Base-by-base conservation (phyloP, 1,140 invertebrate species). In the Drosophila rufa region DNA sequence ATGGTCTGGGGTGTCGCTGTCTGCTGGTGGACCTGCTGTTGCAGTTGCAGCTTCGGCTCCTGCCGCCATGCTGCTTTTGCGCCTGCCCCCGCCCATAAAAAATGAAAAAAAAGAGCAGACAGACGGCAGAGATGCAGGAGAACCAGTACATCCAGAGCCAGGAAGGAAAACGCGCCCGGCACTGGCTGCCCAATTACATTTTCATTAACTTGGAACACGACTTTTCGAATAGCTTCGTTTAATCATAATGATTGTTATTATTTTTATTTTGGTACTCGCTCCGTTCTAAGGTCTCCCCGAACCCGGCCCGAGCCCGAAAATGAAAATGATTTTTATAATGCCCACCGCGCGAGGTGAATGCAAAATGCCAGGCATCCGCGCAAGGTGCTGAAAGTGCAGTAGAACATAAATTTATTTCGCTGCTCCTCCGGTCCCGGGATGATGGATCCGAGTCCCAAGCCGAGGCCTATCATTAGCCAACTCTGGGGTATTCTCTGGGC, bases 211-310 rank as follows among this genome's bases (percentile, higher is more conserved):
- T 91, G 83, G 89, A 80, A 91, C 89, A 91, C 89, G 89, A 91
- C 83, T 91, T 91, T 89, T 82, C 79, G 79, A 91, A 91, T 84
- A 82, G 75, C 89, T 78, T 66, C 89, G 79, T 91, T 91, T 91
- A 89, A 91, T 91, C 89, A 91, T 91, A 91, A 91, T 91, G 89
- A 91, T 91, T 91, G 83, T 91, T 91, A 91, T 91, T 91, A 87
- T 76, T 81, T 89, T 59, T 70, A 59, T 79, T 70, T 74, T 45
- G 53, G 58, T 66, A n/a, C 38, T 58, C 59, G 43, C 33, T 51
- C 47, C 78, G 82, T 84, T 90, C 78, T 81, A 81, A 81, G 70
- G 45, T 64, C 25, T 27, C 42, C 19, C 56, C 60, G 8, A 55
- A 2, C 27, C 50, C 48, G 27, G 14, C 19, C 17, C 36, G 14